These are phyloP conservation scores for Phalangium opilio DNA, from an alignment of 2,888 invertebrate genomes.

Conservation along the genomic window DNA sequence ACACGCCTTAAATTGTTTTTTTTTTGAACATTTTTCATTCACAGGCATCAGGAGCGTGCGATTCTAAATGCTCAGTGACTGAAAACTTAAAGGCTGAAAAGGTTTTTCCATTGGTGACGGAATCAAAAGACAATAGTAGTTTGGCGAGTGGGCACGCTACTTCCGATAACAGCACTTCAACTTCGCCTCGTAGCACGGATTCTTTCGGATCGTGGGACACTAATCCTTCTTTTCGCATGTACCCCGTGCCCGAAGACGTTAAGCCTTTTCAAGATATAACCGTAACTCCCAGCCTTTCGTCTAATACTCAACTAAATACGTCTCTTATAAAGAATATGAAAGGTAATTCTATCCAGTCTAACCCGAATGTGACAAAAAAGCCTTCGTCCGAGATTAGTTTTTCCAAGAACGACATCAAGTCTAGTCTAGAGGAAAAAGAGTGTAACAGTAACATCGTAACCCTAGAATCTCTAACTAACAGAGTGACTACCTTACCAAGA, in stretches of 20 bases:
- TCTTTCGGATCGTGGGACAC: background rate
- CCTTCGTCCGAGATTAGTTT: background rate
- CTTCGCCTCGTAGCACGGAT: background rate
- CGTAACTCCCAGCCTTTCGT: background rate
- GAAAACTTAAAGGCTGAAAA: no score
- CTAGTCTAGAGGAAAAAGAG: background rate
- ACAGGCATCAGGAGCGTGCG: no score
- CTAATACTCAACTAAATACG: background rate
- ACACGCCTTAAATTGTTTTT: no score
- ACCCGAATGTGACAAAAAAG: background rate
- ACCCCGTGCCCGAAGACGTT: slow-evolving; percentile 24
- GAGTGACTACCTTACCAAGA: background rate
- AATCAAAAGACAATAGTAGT: no score
- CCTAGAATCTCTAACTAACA: background rate
- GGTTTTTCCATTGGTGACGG: no score
- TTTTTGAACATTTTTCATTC: no score
- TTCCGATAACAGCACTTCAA: background rate
- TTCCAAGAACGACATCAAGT: background rate
- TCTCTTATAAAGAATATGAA: no score
- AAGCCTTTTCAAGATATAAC: slow-evolving; percentile 11
- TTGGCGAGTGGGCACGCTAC: no score
- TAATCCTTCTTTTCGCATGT: slow-evolving; percentile 17
- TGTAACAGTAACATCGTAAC: background rate
- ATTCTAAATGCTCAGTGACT: no score
- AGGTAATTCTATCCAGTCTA: background rate